phyloP scores from a whole-genome alignment of 2,888 invertebrate species.

The Acanthopleura granulata region DNA sequence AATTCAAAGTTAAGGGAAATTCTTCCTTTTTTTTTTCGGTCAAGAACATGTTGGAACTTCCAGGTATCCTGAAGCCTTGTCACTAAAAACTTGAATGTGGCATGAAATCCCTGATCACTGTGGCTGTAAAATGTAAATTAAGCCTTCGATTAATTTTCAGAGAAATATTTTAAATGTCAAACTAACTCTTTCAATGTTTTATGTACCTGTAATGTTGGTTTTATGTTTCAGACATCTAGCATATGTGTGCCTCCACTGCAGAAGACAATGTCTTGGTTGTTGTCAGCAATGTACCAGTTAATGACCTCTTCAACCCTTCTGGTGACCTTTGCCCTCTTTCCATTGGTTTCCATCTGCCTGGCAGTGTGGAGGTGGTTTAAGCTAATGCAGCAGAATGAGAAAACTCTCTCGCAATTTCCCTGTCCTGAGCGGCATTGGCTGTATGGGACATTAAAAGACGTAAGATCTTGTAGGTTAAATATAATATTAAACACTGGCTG shows the following conservation, averaged over 20 bases:
- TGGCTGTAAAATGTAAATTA: no score
- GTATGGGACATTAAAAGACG: conserved; percentile 8
- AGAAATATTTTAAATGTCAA: no score
- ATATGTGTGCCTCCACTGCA: background rate
- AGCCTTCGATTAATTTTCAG: no score
- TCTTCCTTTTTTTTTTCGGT: no score
- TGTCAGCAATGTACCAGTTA: background rate
- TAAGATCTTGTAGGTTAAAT: background rate
- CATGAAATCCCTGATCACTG: no score
- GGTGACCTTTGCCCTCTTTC: background rate
- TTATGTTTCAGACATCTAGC: background rate
- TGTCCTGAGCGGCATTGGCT: background rate
- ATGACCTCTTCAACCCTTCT: background rate
- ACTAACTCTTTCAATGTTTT: no score
- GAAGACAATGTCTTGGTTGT: background rate
- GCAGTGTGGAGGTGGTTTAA: background rate
- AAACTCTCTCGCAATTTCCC: background rate
- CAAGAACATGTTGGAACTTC: no score
- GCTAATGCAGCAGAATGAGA: background rate
- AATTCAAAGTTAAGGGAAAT: no score
- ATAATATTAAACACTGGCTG: background rate
- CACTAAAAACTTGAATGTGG: no score
- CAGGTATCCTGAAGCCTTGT: no score
- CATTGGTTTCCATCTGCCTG: background rate
- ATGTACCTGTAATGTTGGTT: background rate